phyloP scores from a whole-genome alignment of 2,888 invertebrate species.

The Reticulitermes lucifugus region DNA sequence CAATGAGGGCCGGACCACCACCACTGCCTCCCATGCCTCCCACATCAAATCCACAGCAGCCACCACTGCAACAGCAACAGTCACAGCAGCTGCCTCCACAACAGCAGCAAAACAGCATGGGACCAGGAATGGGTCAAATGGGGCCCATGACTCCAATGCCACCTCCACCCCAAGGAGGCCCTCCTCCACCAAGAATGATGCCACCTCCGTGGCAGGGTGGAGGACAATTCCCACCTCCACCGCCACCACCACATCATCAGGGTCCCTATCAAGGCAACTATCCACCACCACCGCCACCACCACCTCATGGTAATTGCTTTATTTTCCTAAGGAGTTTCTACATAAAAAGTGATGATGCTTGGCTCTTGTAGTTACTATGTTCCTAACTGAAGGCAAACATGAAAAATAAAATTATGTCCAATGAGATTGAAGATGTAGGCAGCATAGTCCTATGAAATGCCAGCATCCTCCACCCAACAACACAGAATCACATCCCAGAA shows the following conservation, averaged over 20 bases:
- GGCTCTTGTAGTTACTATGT: not conserved
- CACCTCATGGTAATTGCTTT: constrained; percentile 65
- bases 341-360: no score
- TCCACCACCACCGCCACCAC: constrained; percentile 72
- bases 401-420: no score
- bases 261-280: constrained; percentile 60
- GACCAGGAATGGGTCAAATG: constrained; percentile 44
- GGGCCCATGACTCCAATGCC: constrained; percentile 51
- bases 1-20: constrained; percentile 59
- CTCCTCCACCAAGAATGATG: constrained; percentile 54
- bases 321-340: not conserved
- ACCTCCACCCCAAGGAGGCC: constrained; percentile 47
- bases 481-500: no score
- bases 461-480: no score
- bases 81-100: constrained; percentile 24
- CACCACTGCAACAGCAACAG: constrained; percentile 9
- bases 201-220: constrained; percentile 54
- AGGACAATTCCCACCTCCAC: constrained; percentile 62
- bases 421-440: no score
- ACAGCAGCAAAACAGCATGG: constrained; percentile 28
- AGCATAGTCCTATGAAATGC: no score
- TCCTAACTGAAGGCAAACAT: no score
- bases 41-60: constrained; percentile 13
- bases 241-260: constrained; percentile 56
- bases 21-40: constrained; percentile 60